phyloP scores from a whole-genome alignment of 2,888 invertebrate genomes.

The Isoperla grammatica region DNA sequence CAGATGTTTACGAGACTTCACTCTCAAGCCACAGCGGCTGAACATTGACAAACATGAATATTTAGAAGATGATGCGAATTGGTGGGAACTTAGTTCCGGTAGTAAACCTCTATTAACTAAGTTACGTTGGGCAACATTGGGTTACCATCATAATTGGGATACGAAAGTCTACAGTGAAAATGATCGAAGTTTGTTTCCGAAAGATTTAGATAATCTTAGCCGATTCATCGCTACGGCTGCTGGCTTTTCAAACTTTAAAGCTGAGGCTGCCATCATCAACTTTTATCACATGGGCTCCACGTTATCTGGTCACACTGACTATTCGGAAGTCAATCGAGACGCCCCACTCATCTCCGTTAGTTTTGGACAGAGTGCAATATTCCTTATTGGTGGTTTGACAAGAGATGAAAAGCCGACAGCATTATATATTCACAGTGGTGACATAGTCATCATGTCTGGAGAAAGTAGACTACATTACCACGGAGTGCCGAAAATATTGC shows the following conservation, averaged over 20 bases:
- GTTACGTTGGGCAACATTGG: slow-evolving; percentile 91
- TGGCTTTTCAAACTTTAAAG: slow-evolving; percentile 56
- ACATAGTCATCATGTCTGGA: slow-evolving; percentile 85
- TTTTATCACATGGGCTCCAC: slow-evolving; percentile 92
- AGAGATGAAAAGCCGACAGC: slow-evolving; percentile 62
- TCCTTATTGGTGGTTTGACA: slow-evolving; percentile 79
- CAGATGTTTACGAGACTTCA: slow-evolving; percentile 70
- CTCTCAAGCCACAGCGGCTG: slow-evolving; percentile 63
- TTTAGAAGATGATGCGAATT: slow-evolving; percentile 45
- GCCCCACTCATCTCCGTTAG: slow-evolving; percentile 92
- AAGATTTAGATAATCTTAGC: slow-evolving; percentile 61
- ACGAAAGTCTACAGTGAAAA: slow-evolving; percentile 61
- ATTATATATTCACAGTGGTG: slow-evolving; percentile 79
- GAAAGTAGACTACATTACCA: slow-evolving; percentile 83
- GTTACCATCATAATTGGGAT: slow-evolving; percentile 98
- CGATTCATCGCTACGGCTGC: slow-evolving; percentile 56
- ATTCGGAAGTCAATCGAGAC: slow-evolving; percentile 77
- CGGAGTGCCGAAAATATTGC: slow-evolving; percentile 83
- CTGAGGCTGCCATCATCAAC: slow-evolving; percentile 95
- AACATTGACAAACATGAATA: slow-evolving; percentile 57
- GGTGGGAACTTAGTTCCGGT: slow-evolving; percentile 54
- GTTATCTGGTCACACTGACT: slow-evolving; percentile 90
- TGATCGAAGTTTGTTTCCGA: slow-evolving; percentile 54
- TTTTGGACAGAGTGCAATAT: slow-evolving; percentile 93
- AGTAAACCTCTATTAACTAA: slow-evolving; percentile 43